phyloP scores from a whole-genome alignment of 2,797 vertebrate species.

The Fistularia commersonii region DNA sequence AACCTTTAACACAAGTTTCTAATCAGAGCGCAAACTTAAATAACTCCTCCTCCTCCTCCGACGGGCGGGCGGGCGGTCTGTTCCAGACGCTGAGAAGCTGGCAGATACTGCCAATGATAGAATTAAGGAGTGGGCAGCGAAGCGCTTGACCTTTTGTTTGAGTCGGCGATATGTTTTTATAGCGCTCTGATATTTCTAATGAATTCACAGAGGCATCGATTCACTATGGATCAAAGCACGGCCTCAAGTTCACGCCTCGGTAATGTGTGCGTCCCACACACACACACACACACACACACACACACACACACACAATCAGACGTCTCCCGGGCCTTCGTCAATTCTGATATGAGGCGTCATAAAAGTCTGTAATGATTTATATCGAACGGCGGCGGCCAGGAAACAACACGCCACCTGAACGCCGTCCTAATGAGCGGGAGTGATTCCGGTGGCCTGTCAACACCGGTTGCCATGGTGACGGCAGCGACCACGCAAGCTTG shows the following conservation, averaged over 20 bases:
- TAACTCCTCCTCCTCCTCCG: not conserved
- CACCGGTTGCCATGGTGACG: constrained; percentile 64
- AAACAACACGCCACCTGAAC: constrained; percentile 53
- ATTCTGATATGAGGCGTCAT: not conserved
- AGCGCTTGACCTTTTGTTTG: constrained; percentile 42
- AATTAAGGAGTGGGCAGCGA: constrained; percentile 10
- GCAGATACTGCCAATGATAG: constrained; percentile 11
- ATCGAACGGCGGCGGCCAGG: constrained; percentile 33
- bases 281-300: not conserved
- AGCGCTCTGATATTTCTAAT: constrained; percentile 44
- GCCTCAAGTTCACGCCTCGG: constrained; percentile 16
- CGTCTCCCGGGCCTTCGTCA: too few relatives aligned
- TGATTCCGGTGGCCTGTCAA: constrained; percentile 48
- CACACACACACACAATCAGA: not conserved
- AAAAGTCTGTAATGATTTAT: constrained; percentile 1
- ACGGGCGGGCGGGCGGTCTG: not conserved
- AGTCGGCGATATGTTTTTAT: constrained; percentile 26
- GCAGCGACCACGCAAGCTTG: constrained; percentile 41
- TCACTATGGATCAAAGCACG: constrained; percentile 37
- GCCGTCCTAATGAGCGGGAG: constrained; percentile 61
- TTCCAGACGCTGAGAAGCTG: not conserved
- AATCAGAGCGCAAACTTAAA: too few relatives aligned
- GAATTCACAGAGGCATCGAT: constrained; percentile 41
- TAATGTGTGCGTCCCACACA: constrained; percentile 21
- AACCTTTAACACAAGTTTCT: too few relatives aligned